A percentile compares a stretch with the other conserved stretches of the same genome.
Conservation (phyloP, 2,797 vertebrate species). For the Iguana delicatissima region DNA sequence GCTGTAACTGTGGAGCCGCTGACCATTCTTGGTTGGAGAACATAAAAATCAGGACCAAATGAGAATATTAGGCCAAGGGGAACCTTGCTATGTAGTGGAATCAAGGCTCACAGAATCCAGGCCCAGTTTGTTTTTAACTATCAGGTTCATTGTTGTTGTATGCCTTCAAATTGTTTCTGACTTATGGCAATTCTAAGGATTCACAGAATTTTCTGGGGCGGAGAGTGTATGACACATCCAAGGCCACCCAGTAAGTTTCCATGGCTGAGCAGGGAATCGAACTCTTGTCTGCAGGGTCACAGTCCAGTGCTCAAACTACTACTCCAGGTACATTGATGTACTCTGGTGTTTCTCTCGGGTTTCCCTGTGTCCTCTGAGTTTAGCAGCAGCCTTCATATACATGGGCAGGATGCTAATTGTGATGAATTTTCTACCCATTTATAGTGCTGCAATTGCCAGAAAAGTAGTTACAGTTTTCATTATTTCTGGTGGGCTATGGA, state of each 20-base stretch:
- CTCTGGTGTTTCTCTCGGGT: neutral
- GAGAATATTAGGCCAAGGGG: neutral
- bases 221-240: no score
- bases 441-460: neutral
- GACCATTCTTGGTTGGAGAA: no score
- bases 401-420: neutral
- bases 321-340: neutral
- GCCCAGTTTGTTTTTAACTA: neutral
- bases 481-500: neutral
- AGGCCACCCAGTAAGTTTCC: no score
- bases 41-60: neutral
- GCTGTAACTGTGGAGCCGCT: no score
- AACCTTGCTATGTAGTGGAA: neutral
- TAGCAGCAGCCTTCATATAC: neutral
- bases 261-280: no score
- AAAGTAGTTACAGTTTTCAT: neutral
- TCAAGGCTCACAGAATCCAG: neutral
- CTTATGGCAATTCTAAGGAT: no score
- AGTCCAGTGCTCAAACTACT: no score
- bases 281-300: no score
- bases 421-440: neutral
- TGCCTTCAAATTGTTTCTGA: no score
- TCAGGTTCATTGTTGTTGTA: neutral
- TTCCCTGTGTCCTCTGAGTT: neutral
- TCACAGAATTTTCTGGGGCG: no score